These are phyloP conservation scores for Sarcophaga subvicina DNA, from an alignment of 2,888 invertebrate species.

Conservation along the genomic window DNA sequence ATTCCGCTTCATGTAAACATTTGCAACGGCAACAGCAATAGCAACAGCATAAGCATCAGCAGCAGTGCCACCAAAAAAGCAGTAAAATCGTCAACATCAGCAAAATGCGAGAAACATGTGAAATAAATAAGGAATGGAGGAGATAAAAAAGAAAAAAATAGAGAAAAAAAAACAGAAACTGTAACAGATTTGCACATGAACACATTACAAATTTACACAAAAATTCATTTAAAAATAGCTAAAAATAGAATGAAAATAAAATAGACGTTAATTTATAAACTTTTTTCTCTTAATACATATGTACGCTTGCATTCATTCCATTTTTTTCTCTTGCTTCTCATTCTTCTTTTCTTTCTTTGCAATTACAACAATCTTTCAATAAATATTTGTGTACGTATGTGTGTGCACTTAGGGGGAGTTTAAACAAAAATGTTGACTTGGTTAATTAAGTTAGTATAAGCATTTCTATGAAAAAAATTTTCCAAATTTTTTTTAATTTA, in stretches of 20 bases:
- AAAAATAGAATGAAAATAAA: slow-evolving; percentile 30
- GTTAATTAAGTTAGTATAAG: slow-evolving; percentile 51
- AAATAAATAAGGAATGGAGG: slow-evolving; percentile 29
- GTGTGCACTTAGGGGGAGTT: not conserved
- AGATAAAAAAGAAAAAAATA: not conserved
- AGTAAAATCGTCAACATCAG: slow-evolving; percentile 35
- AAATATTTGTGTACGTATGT: not conserved
- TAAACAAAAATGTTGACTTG: slow-evolving; percentile 44
- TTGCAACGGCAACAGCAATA: slow-evolving; percentile 30
- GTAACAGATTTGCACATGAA: slow-evolving; percentile 49
- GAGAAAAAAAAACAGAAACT: not conserved
- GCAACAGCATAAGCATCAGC: not conserved
- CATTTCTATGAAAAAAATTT: slow-evolving; percentile 27
- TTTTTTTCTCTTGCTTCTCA: not conserved
- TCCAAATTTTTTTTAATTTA: not conserved
- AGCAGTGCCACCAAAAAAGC: slow-evolving; percentile 9
- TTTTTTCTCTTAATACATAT: not conserved
- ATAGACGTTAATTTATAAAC: slow-evolving; percentile 42
- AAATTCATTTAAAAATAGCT: slow-evolving; percentile 44
- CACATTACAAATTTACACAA: slow-evolving; percentile 34
- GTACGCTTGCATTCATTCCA: slow-evolving; percentile 11
- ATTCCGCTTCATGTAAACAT: slow-evolving; percentile 61
- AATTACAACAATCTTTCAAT: slow-evolving; percentile 13
- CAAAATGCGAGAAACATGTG: slow-evolving; percentile 38
- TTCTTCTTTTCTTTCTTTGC: slow-evolving; percentile 4